These are phyloP conservation scores for Anagrus nilaparvatae DNA, from an alignment of 1,140 invertebrate genomes.

Conservation along the genomic window DNA sequence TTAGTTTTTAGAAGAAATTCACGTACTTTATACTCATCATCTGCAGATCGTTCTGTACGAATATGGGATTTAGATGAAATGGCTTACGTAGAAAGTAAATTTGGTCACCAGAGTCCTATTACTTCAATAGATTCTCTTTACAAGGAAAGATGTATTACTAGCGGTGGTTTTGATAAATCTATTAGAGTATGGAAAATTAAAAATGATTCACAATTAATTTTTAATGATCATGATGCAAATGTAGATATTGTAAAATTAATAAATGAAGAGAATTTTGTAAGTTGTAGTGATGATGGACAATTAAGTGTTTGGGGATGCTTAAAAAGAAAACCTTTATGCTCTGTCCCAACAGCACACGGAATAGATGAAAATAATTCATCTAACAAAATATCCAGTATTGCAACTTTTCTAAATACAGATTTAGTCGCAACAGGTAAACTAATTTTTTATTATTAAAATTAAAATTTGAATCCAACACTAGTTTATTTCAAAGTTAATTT, in stretches of 20 bases:
- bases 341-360: conserved; percentile 69
- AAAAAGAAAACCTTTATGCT: conserved; percentile 82
- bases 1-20: conserved; percentile 76
- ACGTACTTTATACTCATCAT: conserved; percentile 81
- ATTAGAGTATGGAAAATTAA: conserved; percentile 91
- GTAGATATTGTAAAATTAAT: conserved; percentile 83
- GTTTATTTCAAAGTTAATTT: no score
- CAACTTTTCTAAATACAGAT: conserved; percentile 76
- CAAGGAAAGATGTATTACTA: conserved; percentile 76
- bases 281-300: conserved; percentile 79
- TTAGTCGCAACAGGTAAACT: conserved; percentile 72
- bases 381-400: conserved; percentile 78
- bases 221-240: conserved; percentile 68
- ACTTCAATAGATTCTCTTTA: conserved; percentile 80
- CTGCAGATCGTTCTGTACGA: conserved; percentile 76
- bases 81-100: conserved; percentile 91
- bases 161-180: conserved; percentile 77
- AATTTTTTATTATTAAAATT: conserved; percentile 23
- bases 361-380: conserved; percentile 48
- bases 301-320: conserved; percentile 77
- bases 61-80: conserved; percentile 94
- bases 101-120: conserved; percentile 84
- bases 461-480: conserved; percentile 1
- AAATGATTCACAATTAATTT: conserved; percentile 93
- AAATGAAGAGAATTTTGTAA: conserved; percentile 87